A percentile compares a stretch with the other conserved stretches of the same genome.
Conservation (phyloP, 2,888 invertebrate species). For the Aspidapion aeneum region DNA sequence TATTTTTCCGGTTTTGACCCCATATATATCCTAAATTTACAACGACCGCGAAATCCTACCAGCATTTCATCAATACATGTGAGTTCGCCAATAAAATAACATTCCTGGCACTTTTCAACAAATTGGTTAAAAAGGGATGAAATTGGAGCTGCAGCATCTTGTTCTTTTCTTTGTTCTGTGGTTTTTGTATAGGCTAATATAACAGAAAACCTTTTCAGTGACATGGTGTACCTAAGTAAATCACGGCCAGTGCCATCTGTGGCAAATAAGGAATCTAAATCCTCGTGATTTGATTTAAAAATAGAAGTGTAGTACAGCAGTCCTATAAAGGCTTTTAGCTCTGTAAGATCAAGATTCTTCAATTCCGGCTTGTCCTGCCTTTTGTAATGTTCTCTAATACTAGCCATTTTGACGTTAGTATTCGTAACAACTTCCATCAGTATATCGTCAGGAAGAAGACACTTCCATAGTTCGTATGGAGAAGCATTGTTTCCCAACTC, state of each 20-base stretch:
- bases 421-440: not conserved
- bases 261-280: not conserved
- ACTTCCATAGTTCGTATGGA: not conserved
- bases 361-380: not conserved
- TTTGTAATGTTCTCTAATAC: not conserved
- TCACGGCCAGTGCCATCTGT: constrained; percentile 1
- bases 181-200: not conserved
- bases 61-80: constrained; percentile 12
- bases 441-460: not conserved
- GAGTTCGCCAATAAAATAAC: constrained; percentile 1
- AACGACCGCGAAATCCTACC: constrained; percentile 9
- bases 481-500: not conserved
- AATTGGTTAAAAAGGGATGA: constrained; percentile 6
- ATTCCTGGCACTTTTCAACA: not conserved
- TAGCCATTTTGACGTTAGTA: not conserved
- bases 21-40: constrained; percentile 11
- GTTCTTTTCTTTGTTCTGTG: not conserved
- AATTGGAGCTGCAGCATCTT: not conserved
- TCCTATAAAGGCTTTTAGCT: not conserved
- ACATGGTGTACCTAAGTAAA: not conserved
- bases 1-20: constrained; percentile 13
- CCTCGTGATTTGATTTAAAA: constrained; percentile 4
- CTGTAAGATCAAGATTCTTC: not conserved
- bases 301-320: not conserved
- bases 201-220: constrained; percentile 1